Evolutionary conservation across 2,113 vertebrate species (phyloP).

Genomic region (Zosterops japonicus): DNA sequence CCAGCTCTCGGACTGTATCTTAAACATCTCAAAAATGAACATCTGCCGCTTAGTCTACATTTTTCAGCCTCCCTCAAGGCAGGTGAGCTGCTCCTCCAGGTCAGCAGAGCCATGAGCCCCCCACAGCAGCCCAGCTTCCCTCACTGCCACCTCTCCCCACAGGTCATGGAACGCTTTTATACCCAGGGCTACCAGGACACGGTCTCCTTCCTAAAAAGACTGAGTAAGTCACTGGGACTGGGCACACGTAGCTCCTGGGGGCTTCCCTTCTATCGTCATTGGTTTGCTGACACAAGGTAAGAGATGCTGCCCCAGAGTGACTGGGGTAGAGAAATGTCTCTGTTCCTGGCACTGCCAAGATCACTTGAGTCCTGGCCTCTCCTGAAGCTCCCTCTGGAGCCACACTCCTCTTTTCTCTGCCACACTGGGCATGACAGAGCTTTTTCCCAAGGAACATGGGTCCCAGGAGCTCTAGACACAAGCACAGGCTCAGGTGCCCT

Average conservation of each 20-base stretch:
- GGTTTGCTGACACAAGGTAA: background rate
- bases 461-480: background rate
- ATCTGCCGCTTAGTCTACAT: slow-evolving; percentile 17
- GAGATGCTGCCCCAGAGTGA: background rate
- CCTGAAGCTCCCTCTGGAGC: background rate
- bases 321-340: background rate
- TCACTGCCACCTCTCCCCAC: background rate
- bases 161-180: background rate
- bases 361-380: background rate
- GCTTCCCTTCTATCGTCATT: rapidly evolving
- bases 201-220: background rate
- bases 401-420: background rate
- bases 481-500: background rate
- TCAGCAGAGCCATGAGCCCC: background rate
- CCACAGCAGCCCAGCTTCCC: background rate
- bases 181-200: background rate
- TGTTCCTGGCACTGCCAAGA: background rate
- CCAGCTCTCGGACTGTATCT: slow-evolving; percentile 21
- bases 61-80: background rate
- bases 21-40: slow-evolving; percentile 72
- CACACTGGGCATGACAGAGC: background rate
- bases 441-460: background rate
- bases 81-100: slow-evolving; percentile 61
- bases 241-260: background rate
- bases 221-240: slow-evolving; percentile 1